phyloP scores from a whole-genome alignment of 2,113 vertebrate genomes.

The Callocephalon fimbriatum region DNA sequence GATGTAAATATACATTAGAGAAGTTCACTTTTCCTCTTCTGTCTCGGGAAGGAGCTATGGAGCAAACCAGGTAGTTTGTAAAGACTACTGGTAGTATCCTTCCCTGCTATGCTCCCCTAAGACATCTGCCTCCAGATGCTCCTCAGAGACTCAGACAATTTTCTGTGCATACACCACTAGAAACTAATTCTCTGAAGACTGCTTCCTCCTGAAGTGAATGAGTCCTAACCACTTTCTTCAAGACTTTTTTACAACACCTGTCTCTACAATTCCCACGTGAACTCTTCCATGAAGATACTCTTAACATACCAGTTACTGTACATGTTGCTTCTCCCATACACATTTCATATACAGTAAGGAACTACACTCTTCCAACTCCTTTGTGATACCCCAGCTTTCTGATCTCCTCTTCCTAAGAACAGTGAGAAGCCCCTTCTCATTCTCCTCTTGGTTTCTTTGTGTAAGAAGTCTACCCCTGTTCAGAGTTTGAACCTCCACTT shows the following conservation, averaged over 20 bases:
- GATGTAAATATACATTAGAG: neutral
- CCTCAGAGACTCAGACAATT: neutral
- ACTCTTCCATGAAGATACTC: neutral
- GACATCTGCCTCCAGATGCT: neutral
- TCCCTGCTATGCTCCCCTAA: neutral
- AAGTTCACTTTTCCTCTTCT: neutral
- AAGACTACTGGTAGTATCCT: neutral
- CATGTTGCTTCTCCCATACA: neutral
- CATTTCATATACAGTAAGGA: neutral
- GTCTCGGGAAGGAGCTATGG: neutral
- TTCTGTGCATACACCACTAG: neutral
- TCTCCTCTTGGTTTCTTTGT: neutral
- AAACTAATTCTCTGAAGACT: neutral
- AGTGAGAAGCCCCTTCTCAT: neutral
- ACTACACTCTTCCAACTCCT: neutral
- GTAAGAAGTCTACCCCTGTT: neutral
- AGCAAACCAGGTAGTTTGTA: neutral
- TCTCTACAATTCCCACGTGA: neutral
- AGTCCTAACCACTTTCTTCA: neutral
- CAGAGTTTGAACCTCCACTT: neutral
- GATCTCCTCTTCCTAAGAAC: neutral
- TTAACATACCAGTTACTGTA: neutral
- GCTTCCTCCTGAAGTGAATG: neutral
- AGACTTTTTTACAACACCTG: neutral
- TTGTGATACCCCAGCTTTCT: neutral